These are phyloP conservation scores for Amblyopsis hoosieri DNA, from an alignment of 2,797 vertebrate species.

Conservation along the genomic window DNA sequence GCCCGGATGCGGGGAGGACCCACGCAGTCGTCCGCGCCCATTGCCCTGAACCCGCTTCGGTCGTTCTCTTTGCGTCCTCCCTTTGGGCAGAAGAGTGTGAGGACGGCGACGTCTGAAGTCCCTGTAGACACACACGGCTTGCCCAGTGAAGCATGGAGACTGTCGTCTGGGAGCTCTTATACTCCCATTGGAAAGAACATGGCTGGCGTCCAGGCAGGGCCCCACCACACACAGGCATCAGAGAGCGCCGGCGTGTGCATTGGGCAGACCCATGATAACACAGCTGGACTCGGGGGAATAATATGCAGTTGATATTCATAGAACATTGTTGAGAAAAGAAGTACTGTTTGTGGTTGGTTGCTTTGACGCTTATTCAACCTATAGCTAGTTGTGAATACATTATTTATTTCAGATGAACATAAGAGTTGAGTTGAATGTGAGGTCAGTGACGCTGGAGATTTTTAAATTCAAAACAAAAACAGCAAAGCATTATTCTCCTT, in stretches of 20 bases:
- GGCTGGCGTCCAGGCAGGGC: constrained; percentile 15
- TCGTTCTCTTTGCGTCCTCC: constrained; percentile 15
- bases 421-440: background rate
- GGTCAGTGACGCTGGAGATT: too few relatives aligned
- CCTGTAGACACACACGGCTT: constrained; percentile 46
- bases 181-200: constrained; percentile 25
- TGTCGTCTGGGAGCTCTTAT: constrained; percentile 54
- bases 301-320: constrained; percentile 54
- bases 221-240: constrained; percentile 6
- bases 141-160: constrained; percentile 64
- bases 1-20: constrained; percentile 55
- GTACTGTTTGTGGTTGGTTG: background rate
- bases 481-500: too few relatives aligned
- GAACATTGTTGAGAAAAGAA: too few relatives aligned
- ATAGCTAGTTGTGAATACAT: background rate
- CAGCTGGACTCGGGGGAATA: constrained; percentile 37
- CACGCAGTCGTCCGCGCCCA: background rate
- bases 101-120: constrained; percentile 28
- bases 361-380: background rate
- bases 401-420: background rate
- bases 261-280: constrained; percentile 28
- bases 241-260: constrained; percentile 2
- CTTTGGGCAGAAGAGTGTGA: constrained; percentile 17
- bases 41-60: constrained; percentile 2
- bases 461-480: too few relatives aligned